phyloP scores from a whole-genome alignment of 2,888 invertebrate species.

The Tanypteryx hageni region DNA sequence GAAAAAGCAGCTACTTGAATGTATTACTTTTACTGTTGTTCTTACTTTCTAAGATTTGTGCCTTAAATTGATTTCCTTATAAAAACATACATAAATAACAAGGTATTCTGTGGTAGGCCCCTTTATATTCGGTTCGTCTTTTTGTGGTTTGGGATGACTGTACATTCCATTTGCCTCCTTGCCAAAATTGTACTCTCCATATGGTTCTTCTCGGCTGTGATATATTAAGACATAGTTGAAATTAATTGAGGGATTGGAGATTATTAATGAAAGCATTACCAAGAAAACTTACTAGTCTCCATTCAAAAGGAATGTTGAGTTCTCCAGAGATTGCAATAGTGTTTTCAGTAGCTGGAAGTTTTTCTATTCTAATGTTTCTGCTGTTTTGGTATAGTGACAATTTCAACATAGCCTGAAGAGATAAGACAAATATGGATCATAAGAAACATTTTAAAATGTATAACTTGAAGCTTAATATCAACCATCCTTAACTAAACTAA shows the following conservation, averaged over 20 bases:
- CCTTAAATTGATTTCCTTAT: neutral
- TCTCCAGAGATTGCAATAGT: slow-evolving; percentile 78
- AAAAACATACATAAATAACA: slow-evolving; percentile 84
- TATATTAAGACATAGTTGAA: neutral
- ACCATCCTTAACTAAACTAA: no score
- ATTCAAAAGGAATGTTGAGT: slow-evolving; percentile 79
- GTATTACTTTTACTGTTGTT: neutral
- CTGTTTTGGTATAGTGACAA: slow-evolving; percentile 80
- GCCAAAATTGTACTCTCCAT: neutral
- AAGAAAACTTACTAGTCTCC: slow-evolving; percentile 78
- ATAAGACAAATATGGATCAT: no score
- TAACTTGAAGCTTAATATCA: no score
- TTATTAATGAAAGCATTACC: neutral
- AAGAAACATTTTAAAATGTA: no score
- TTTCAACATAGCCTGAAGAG: slow-evolving; percentile 76
- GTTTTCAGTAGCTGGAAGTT: slow-evolving; percentile 78
- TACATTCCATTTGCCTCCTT: neutral
- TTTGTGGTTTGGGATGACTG: slow-evolving; percentile 6
- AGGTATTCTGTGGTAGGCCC: slow-evolving; percentile 90
- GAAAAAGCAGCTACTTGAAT: neutral
- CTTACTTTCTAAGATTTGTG: neutral
- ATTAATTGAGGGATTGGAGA: neutral
- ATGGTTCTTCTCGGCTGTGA: neutral
- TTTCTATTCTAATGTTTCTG: slow-evolving; percentile 80
- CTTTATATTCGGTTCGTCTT: slow-evolving; percentile 87